Percentiles rank a stretch among this genome's conserved stretches.
These are phyloP conservation scores for Macrotus californicus DNA, from an alignment of 2,113 vertebrate genomes.

Conservation along the genomic window DNA sequence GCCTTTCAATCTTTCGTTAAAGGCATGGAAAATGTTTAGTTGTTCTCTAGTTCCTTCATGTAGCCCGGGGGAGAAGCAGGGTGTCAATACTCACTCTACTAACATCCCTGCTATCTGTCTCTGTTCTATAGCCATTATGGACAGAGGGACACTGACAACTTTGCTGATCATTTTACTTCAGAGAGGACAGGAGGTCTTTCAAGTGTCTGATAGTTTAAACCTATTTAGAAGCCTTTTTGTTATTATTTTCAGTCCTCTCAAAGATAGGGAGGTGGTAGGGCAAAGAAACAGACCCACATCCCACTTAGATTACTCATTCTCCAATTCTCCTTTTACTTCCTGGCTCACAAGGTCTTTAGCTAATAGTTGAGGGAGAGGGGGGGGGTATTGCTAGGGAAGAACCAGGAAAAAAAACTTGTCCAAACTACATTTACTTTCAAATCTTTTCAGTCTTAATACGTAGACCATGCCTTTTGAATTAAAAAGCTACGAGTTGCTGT, in stretches of 20 bases:
- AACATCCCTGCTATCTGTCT: background rate
- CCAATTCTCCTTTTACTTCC: background rate
- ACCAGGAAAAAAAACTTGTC: background rate
- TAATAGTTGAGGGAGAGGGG: accelerated
- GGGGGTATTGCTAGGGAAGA: background rate
- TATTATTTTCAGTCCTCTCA: background rate
- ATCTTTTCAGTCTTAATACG: background rate
- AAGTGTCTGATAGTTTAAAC: background rate
- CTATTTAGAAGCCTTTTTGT: background rate
- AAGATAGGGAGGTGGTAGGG: background rate
- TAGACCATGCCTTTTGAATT: background rate
- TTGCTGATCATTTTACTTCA: background rate
- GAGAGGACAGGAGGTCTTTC: background rate
- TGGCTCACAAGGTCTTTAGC: background rate
- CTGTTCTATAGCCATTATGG: background rate
- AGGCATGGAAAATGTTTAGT: background rate
- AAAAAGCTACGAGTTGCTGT: background rate
- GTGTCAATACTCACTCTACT: accelerated
- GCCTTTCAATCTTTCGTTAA: background rate
- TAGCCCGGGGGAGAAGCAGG: background rate
- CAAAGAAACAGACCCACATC: background rate
- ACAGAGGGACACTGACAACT: background rate
- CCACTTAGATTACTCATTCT: background rate
- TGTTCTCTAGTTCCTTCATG: background rate
- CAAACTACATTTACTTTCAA: background rate